phyloP scores from a whole-genome alignment of 2,888 invertebrate species.

The Nephrotoma guestfalica region DNA sequence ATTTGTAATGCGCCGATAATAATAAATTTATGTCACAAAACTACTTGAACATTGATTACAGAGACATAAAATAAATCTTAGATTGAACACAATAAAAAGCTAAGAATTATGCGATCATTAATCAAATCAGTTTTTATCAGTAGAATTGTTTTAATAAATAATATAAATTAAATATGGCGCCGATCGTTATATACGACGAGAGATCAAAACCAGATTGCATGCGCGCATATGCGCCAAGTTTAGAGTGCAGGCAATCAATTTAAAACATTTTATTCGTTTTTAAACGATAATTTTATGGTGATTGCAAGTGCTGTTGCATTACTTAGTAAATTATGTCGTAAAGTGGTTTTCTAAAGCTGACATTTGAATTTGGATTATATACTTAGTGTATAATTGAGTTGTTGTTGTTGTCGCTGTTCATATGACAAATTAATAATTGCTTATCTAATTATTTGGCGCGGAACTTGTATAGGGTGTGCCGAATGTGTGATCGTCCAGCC shows the following conservation, averaged over 20 bases:
- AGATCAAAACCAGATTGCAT: background rate
- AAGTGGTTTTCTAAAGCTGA: background rate
- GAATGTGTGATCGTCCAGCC: background rate
- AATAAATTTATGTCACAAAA: background rate
- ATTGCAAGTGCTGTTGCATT: background rate
- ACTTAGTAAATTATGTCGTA: background rate
- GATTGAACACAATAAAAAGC: background rate
- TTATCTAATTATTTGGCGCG: background rate
- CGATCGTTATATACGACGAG: background rate
- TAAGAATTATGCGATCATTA: background rate
- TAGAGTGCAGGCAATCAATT: background rate
- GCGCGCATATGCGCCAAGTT: background rate
- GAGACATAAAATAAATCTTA: background rate
- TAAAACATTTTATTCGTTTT: background rate
- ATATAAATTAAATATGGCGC: background rate
- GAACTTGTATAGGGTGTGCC: background rate
- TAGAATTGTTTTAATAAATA: background rate
- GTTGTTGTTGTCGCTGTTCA: background rate
- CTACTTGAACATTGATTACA: background rate
- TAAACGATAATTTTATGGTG: background rate
- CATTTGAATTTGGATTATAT: background rate
- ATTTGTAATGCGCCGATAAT: background rate
- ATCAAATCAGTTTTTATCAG: background rate
- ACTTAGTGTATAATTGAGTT: background rate
- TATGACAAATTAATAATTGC: background rate